Conservation (phyloP, 2,888 invertebrate species). For the Oscheius myriophilus region DNA sequence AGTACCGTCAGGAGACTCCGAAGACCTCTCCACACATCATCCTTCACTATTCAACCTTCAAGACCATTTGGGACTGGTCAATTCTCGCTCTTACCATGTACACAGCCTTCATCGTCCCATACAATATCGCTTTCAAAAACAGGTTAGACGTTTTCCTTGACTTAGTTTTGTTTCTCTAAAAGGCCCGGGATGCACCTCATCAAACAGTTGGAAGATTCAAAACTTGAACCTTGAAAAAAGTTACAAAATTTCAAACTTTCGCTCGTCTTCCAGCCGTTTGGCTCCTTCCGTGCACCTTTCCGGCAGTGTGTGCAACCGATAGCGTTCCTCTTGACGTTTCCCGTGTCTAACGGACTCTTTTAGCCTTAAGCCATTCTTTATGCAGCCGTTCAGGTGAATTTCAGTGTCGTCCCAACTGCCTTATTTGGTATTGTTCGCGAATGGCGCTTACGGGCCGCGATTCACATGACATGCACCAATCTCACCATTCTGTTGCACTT, state of each 20-base stretch:
- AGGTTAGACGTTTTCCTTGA: conserved; percentile 78
- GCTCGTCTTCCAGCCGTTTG: no score
- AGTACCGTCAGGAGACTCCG: conserved; percentile 98
- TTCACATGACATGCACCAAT: no score
- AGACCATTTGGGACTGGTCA: conserved; percentile 98
- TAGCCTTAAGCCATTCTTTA: conserved; percentile 62
- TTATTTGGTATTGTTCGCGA: background rate
- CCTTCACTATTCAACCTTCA: conserved; percentile 97
- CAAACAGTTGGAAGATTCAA: no score
- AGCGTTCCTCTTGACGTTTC: no score
- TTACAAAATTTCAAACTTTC: no score
- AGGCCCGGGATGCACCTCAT: no score
- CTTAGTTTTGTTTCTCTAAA: background rate
- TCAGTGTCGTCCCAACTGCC: conserved; percentile 19
- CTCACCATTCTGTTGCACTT: no score
- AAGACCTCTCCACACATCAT: conserved; percentile 99
- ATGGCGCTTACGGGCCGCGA: no score
- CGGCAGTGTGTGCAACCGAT: no score
- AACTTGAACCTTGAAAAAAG: no score
- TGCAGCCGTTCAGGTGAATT: conserved; percentile 35
- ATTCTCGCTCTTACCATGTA: conserved; percentile 99
- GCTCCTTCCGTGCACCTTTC: no score
- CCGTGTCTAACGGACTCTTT: conserved; percentile 36
- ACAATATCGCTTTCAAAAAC: conserved; percentile 98
- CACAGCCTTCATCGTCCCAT: conserved; percentile 97